Evolutionary conservation across 2,797 vertebrate species (phyloP), one percentile per base, ranked within the genome.

Genomic region (Enteromius viviparus): DNA sequence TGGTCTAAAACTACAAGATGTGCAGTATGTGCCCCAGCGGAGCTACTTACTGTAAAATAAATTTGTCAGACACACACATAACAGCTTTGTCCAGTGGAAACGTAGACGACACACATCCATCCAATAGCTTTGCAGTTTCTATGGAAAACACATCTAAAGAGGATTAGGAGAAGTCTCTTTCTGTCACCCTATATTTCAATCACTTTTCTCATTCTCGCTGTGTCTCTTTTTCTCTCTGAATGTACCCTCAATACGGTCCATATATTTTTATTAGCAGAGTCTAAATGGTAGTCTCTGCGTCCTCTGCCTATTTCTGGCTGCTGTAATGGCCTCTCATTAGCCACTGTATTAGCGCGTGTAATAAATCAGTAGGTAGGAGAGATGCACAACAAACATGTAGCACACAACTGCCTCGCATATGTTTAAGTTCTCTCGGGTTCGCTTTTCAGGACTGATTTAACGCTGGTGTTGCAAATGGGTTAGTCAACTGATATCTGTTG

Each of bases 61-160:
- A 76, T 42, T 60, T 76, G 80, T 68, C 40, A 53, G 11, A 12
- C 37, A 77, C 69, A 60, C 85, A 32, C 86, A 86, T 12, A 53
- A 21, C 51, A 80, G 84, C 88, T 89, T 86, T 84, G 19, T 86
- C 88, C 80, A 93, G 82, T 92, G 91, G 91, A 93, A 92, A 93
- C 90, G 88, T 84, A 58, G 90, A 90, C 88, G 91, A 92, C 91
- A 89, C 82, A 64, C 88, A 86, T 76, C 23, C 34, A 82, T 85
- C 74, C 89, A 90, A 90, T 90, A 90, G 90, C 89, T 89, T 51
- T 91, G 90, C 90, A 89, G 91, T 89, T 93, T 89, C 88, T 89
- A 93, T 58, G 90, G 93, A 92, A 93, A 93, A 92, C 90, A 87
- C 85, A 85, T 69, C 29, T 70, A 62, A 23, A 40, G 47, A 42